Base-by-base conservation (phyloP, 1,140 invertebrate species). In the Drosophila ercepeae region DNA sequence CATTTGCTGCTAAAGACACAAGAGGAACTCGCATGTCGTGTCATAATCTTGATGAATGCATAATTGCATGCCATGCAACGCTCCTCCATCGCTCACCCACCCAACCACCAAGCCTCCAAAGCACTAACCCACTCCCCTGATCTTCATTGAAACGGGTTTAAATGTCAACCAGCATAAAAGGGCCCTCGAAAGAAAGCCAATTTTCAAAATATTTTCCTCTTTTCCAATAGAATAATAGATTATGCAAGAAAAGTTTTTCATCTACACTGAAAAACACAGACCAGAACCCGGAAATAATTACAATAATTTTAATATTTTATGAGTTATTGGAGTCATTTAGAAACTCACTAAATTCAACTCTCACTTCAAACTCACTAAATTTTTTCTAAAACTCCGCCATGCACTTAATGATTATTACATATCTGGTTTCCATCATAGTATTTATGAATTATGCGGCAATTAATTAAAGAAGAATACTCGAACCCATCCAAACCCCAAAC, bases 11-110 rank as follows among this genome's bases (percentile, higher is more conserved):
- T 78, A 79, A 79, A 78, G 76, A 78, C 63, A 75, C 73, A 67
- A 44, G 45, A 46, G 77, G 69, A 74, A 89, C 88, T 88, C 70
- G 86, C 86, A 89, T 89, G 86, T 89, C 86, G 86, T 86, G 81
- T 81, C 86, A 89, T 89, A 89, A 89, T 89, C 86, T 89, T 89
- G 86, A 89, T 89, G 86, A 89, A 89, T 89, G 86, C 82, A 89
- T 89, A 89, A 89, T 89, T 89, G 86, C 86, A 70, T 71, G 77
- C 55, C 74, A 39, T 50, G 75, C 78, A 59, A 14, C 18, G 32
- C 29, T 39, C 36, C 36, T 13, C 36, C 36, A 34, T 39, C 36
- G 18, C 23, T 18, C 50, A 29, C 25, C 48, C 7, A 29, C 34
- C 48, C 48, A 29, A 4, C 29, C 52, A 34, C 58, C 55, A 27